Base-by-base conservation (phyloP, 2,888 invertebrate genomes). In the Pantelozetes paolii region DNA sequence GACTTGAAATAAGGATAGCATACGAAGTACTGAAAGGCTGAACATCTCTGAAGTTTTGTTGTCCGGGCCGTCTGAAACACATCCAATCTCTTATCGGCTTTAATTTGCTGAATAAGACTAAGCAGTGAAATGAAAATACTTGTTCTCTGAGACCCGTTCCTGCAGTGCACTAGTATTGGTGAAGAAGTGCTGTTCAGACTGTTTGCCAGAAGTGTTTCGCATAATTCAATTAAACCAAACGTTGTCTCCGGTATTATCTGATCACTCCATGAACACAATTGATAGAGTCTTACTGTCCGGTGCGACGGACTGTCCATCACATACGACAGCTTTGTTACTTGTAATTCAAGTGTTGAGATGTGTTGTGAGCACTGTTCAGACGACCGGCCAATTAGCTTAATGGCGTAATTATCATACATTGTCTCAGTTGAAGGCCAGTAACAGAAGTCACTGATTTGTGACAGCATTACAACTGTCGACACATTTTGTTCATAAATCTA, bases 401-500 rank as follows among this genome's bases (percentile, higher is more conserved):
- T 92, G 74, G 89, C 86, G 80, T 95, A 90, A 81, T 92, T 89
- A 78, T 94, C 94, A 81, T 92, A 92, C 77, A 87, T 87, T 42
- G 88, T 87, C 79, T 90, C 89, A 45, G 83, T 84, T 67, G 84
- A 83, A 1, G 86, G 86, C 96, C 97, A 97, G 84, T 97, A 98
- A 75, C 94, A 88, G 0, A 92, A 91, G 70, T 78, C 78, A n/a
- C 85, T 82, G 80, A 90, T 89, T 84, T 91, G 92, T 36, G 92
- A 92, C 74, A 94, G 85, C 92, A 94, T 94, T 13, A 94, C 91
- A 75, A 94, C 87, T 0, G 91, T 92, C 74, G 88, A 87, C 76
- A 93, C 89, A 79, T 90, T 89, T 81, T 94, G 94, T 81, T 94
- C 94, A 0, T 90, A 89, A 62, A 96, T 88, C 96, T 97, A 96